Evolutionary conservation across 2,113 vertebrate genomes (phyloP).

Genomic region (Excalfactoria chinensis): DNA sequence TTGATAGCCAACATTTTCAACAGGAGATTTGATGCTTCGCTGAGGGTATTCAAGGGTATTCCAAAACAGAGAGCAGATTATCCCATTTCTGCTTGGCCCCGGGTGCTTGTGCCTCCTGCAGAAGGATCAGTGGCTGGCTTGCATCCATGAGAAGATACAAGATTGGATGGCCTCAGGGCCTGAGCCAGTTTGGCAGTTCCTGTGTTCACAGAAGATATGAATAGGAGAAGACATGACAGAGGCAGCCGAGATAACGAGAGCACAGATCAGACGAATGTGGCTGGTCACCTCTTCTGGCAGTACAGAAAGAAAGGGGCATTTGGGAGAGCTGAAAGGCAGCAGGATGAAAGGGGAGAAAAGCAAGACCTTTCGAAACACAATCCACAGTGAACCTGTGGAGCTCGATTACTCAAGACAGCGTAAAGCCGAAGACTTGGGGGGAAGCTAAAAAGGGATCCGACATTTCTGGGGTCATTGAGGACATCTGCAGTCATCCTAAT

Average conservation of each 20-base stretch:
- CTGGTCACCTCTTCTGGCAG: not conserved
- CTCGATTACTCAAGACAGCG: not conserved
- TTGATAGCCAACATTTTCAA: not conserved
- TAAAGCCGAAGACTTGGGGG: not conserved
- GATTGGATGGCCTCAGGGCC: not conserved
- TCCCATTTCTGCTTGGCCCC: not conserved
- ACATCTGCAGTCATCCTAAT: not conserved
- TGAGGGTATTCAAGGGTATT: not conserved
- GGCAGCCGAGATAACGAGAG: conserved; percentile 25
- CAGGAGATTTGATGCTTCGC: not conserved
- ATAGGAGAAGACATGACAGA: conserved; percentile 26
- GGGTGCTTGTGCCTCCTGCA: not conserved
- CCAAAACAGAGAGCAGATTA: not conserved
- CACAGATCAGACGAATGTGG: not conserved
- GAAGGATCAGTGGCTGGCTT: not conserved
- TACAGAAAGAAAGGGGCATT: not conserved
- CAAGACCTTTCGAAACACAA: not conserved
- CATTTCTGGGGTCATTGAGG: not conserved
- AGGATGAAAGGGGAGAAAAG: conserved; percentile 9
- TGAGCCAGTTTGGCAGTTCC: conserved; percentile 1
- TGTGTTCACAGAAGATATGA: not conserved
- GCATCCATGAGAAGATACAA: conserved; percentile 1
- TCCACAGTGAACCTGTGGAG: not conserved
- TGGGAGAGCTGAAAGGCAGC: not conserved
- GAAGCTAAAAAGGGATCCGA: not conserved